Base-by-base conservation (phyloP, 2,113 vertebrate genomes). In the Dendropsophus ebraccatus region DNA sequence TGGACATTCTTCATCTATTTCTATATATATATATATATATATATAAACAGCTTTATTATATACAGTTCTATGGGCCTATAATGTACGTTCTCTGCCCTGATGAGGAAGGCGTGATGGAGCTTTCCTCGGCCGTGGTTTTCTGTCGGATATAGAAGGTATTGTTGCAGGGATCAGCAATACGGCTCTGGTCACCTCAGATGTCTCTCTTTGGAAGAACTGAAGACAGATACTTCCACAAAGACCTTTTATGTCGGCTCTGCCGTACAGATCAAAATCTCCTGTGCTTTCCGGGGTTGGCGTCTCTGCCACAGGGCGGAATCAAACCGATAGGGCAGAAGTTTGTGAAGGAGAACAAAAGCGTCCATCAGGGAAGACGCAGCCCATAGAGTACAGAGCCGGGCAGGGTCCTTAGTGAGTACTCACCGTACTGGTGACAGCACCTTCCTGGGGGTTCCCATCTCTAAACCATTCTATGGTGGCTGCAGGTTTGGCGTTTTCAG, bases 381-480 rank as follows among this genome's bases (percentile, higher is more conserved):
- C n/a, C 30, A 25, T n/a, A 60, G 28, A 45, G 4, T 1, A 60
- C 30, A 0, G 17, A 0, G 0, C 28, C 6, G 77, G 12, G 47
- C 3, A 0, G 32, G 1, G 32, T 47, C 82, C 47, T 8, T 0
- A 0, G 60, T 25, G 41, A 32, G 16, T 30, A 41, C 91, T 92
- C 92, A 99, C 97, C 92, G 96, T 99, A 89, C 90, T 95, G 60
- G 95, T 95, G 89, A 94, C 52, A 9, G 96, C 96, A 0, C 96
- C 97, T 0, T 96, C 95, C 90, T 96, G 94, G 50, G 92, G 89
- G 0, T 93, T 88, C 65, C 97, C 97, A 0, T 98, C 96, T 17
- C 96, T 95, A 92, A 94, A 95, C 97, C 97, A 99, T 89, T 94
- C 88, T 87, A 99, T 97, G 75, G 94, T 94, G 0, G 97, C 97